Evolutionary conservation across 2,797 vertebrate species (phyloP), one percentile per base, ranked within the genome.

Genomic region (Anas bahamensis): DNA sequence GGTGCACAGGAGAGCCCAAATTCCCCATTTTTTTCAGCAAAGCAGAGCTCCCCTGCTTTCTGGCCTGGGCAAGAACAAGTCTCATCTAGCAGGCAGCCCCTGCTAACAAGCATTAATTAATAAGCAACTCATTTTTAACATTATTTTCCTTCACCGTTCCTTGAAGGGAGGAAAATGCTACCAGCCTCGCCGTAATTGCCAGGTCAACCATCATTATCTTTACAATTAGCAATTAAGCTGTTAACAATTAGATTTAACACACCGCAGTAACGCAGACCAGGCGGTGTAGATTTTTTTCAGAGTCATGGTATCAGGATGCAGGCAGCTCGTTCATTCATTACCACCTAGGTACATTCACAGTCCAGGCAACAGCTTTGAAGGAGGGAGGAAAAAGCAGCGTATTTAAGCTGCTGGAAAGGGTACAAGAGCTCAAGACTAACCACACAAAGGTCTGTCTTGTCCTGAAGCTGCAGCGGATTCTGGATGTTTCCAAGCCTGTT

Each of bases 301-400:
- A 87, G 68, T 28, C 41, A 23, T 3, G 4, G n/a, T 37, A 53
- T 56, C 68, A 76, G 48, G 56, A 84, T 57, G 57, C 16, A 61
- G 24, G 24, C 53, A 88, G 28, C 10, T 82, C 57, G 81, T 41
- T 37, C 57, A 83, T 37, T 37, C 35, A 57, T 37, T 82, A 31
- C 56, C 17, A 83, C 0, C 1, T 10, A 64, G 0, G 1, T 9
- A 64, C 10, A 22, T 22, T 69, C 61, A 65, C 8, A 77, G 37
- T 50, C 50, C 70, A 66, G 13, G 11, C 33, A n/a, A 68, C 10
- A 90, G 35, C 8, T 79, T 71, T 53, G 63, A 83, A 65, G 53
- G 5, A 6, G 31, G 53, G 5, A 5, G n/a, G 59, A 41, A 24
- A 46, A 24, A 56, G 53, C 56, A 17, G 12, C 11, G 3, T 26